Percentiles rank a stretch among this genome's conserved stretches.
phyloP scores from a whole-genome alignment of 2,888 invertebrate species.

The Dascillus cervinus region DNA sequence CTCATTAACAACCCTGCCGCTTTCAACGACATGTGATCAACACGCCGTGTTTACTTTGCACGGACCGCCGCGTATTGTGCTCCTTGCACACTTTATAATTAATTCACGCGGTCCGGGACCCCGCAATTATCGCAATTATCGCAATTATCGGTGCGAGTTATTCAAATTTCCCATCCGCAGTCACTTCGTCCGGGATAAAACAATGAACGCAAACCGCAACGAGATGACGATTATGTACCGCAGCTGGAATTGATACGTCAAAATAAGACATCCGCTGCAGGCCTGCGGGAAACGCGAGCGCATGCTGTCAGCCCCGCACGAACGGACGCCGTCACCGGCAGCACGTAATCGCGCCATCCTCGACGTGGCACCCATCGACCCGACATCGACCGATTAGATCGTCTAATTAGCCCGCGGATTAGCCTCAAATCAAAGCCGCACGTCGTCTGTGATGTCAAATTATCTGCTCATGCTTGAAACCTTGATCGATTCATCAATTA shows the following conservation, averaged over 20 bases:
- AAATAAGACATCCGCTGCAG: conserved; percentile 4
- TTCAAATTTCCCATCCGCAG: too few species aligned
- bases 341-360: conserved; percentile 14
- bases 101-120: conserved; percentile 21
- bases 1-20: conserved; percentile 27
- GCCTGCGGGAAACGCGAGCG: conserved; percentile 1
- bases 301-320: conserved; percentile 3
- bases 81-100: conserved; percentile 24
- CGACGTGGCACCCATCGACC: conserved; percentile 12
- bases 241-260: conserved; percentile 3
- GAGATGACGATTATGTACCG: too few species aligned
- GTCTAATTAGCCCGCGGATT: conserved; percentile 9
- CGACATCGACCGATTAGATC: not conserved
- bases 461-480: conserved; percentile 13
- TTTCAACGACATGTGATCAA: conserved; percentile 28
- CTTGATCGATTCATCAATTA: conserved; percentile 20
- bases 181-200: too few species aligned
- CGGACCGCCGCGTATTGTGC: conserved; percentile 23
- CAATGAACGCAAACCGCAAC: too few species aligned
- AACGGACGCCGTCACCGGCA: conserved; percentile 10
- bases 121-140: conserved; percentile 22
- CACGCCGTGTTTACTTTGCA: conserved; percentile 28
- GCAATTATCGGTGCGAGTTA: too few species aligned
- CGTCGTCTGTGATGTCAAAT: conserved; percentile 14
- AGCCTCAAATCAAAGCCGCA: conserved; percentile 12